These are phyloP conservation scores for Onthophagus sagittarius DNA, from an alignment of 2,888 invertebrate species.

Conservation along the genomic window DNA sequence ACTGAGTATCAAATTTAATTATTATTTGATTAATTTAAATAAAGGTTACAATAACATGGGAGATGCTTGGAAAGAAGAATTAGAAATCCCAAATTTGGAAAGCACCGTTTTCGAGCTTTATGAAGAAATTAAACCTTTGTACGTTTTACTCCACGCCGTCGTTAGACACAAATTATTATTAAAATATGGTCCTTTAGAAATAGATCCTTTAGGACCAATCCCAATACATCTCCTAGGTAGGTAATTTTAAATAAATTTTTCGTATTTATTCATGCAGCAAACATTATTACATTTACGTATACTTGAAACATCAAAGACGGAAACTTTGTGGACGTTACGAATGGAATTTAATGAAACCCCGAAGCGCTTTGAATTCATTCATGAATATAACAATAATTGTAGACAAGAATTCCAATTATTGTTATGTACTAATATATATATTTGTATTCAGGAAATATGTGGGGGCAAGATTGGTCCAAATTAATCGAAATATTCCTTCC, in stretches of 20 bases:
- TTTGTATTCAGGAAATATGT: slow-evolving; percentile 56
- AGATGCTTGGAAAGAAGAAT: slow-evolving; percentile 61
- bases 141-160: slow-evolving; percentile 69
- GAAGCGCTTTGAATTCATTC: neutral
- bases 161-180: slow-evolving; percentile 58
- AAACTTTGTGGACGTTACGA: neutral
- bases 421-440: too few relatives aligned
- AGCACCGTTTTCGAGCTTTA: slow-evolving; percentile 53
- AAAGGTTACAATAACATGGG: slow-evolving; percentile 63
- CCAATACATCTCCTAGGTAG: slow-evolving; percentile 63
- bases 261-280: neutral
- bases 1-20: neutral
- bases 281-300: neutral
- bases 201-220: slow-evolving; percentile 56
- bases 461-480: slow-evolving; percentile 68
- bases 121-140: slow-evolving; percentile 59
- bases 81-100: slow-evolving; percentile 59
- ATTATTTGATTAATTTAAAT: neutral
- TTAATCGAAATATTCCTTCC: slow-evolving; percentile 57
- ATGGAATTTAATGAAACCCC: neutral
- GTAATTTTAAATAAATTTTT: neutral
- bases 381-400: neutral
- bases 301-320: neutral
- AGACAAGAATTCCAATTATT: neutral
- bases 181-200: slow-evolving; percentile 54